Evolutionary conservation across 1,140 invertebrate genomes (phyloP).

Genomic region (Aphelinus atriplicis): DNA sequence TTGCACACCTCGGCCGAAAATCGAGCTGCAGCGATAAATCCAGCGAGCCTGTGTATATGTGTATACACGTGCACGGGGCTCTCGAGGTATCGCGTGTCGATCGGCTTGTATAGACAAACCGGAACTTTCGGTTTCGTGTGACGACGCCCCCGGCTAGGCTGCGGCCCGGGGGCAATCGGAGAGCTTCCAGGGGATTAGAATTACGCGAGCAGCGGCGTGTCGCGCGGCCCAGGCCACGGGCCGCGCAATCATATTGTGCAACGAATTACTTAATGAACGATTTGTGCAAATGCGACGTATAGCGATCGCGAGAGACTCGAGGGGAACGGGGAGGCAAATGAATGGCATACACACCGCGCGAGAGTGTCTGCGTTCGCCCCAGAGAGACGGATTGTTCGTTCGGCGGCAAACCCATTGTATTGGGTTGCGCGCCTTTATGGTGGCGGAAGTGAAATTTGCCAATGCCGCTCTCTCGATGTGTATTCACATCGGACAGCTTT

Average conservation of each 20-base stretch:
- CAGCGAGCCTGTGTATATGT: background rate
- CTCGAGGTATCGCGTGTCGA: conserved; percentile 15
- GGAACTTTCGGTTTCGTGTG: conserved; percentile 36
- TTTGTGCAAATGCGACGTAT: background rate
- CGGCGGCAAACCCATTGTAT: too few relatives aligned
- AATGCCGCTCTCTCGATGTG: too few relatives aligned
- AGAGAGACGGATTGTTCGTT: too few relatives aligned
- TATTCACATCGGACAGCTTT: too few relatives aligned
- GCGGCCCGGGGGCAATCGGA: background rate
- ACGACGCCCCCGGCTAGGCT: conserved; percentile 8
- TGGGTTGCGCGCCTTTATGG: background rate
- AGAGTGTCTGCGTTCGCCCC: too few relatives aligned
- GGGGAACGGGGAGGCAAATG: too few relatives aligned
- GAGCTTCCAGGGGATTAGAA: conserved; percentile 19
- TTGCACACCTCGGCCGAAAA: too few relatives aligned
- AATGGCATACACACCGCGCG: too few relatives aligned
- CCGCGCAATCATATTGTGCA: conserved; percentile 27
- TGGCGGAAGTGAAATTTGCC: background rate
- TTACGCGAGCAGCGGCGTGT: conserved; percentile 15
- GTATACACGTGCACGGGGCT: background rate
- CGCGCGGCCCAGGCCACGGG: background rate
- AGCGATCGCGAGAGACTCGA: too few relatives aligned
- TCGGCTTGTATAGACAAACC: background rate
- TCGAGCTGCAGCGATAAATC: background rate
- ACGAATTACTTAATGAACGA: conserved; percentile 36